Base-by-base conservation (phyloP, 2,113 vertebrate genomes). In the Tyto alba region DNA sequence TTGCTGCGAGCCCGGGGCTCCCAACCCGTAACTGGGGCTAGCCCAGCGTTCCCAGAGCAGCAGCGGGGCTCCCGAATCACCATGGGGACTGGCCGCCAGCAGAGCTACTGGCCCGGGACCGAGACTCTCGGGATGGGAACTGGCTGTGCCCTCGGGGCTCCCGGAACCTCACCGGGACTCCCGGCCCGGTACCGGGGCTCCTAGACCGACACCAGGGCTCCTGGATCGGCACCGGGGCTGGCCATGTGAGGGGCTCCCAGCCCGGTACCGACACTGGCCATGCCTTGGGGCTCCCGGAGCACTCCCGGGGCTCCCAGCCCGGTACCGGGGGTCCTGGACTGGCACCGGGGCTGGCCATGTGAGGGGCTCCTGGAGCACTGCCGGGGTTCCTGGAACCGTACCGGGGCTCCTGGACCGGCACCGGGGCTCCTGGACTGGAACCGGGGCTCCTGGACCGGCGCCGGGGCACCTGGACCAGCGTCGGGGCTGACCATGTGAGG, bases 271-370 rank as follows among this genome's bases (percentile, higher is more conserved):
- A 18, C 11, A 57, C 56, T 59, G n/a, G n/a, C n/a, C n/a, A n/a
- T n/a, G n/a, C n/a, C 8, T 19, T 11, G 21, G 21, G 34, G 30
- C 34, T 59, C 34, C 57, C 21, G 34, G 57, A 59, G 57, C 34
- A n/a, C n/a, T n/a, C n/a, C n/a, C n/a, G n/a, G n/a, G n/a, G 50
- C 50, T 53, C 52, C 52, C 52, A 27, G 9, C 5, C 23, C 26
- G 23, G 10, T 27, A 11, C 26, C 6, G 23, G 52, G 23, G 26
- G 15, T 40, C 16, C 38, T 11, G 13, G 16, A 22, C 41, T 2
- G 1, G 6, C 8, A 9, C 16, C 7, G 5, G 26, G 30, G 16
- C 40, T 47, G 6, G 21, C n/a, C 2, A 1, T 11, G 12, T n/a
- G n/a, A n/a, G n/a, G n/a, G n/a, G n/a, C n/a, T n/a, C n/a, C n/a